phyloP scores from a whole-genome alignment of 1,140 invertebrate species.

The Gonioctena quinquepunctata region DNA sequence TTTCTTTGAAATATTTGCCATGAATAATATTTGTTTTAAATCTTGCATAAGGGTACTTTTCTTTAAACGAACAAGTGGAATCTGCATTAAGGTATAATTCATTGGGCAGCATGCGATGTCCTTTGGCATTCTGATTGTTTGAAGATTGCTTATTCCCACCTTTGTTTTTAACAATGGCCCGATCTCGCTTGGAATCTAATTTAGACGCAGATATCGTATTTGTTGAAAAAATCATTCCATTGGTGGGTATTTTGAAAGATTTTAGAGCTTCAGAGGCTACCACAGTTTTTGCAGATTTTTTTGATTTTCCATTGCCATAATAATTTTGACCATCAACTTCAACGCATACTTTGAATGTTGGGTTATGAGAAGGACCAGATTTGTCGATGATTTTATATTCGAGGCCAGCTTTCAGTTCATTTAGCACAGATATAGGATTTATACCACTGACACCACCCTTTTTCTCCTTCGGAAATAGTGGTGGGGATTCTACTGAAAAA shows the following conservation, averaged over 20 bases:
- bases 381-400: conserved; percentile 77
- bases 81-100: conserved; percentile 82
- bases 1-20: conserved; percentile 77
- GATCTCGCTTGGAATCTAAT: conserved; percentile 57
- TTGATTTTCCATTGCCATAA: conserved; percentile 73
- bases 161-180: conserved; percentile 57
- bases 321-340: conserved; percentile 78
- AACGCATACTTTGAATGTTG: conserved; percentile 83
- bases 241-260: conserved; percentile 74
- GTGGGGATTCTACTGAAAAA: not conserved
- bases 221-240: conserved; percentile 55
- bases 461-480: conserved; percentile 14
- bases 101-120: conserved; percentile 80
- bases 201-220: conserved; percentile 54
- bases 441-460: conserved; percentile 27
- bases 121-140: conserved; percentile 30
- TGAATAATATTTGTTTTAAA: conserved; percentile 85
- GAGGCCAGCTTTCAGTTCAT: conserved; percentile 84
- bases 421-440: conserved; percentile 84
- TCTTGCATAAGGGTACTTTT: conserved; percentile 71
- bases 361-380: conserved; percentile 82
- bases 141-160: conserved; percentile 36
- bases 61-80: conserved; percentile 75
- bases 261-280: conserved; percentile 78
- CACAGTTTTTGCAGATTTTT: conserved; percentile 78